These are phyloP conservation scores for Acromyrmex heyeri DNA, from an alignment of 1,140 invertebrate species.

Conservation along the genomic window DNA sequence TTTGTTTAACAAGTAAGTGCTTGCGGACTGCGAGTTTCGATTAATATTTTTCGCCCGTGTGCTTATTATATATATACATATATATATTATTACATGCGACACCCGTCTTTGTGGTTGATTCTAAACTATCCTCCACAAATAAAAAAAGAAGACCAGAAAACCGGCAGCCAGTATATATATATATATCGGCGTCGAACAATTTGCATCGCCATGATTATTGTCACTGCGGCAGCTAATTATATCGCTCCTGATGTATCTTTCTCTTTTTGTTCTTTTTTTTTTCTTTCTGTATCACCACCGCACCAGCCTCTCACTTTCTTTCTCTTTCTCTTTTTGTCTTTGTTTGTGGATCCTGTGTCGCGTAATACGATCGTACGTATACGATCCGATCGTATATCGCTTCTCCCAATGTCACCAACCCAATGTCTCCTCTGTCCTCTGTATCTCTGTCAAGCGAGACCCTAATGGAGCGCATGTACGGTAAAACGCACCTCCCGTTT, in stretches of 20 bases:
- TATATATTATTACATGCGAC: slow-evolving; percentile 58
- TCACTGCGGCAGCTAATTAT: slow-evolving; percentile 50
- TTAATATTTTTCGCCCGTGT: slow-evolving; percentile 63
- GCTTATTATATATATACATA: slow-evolving; percentile 58
- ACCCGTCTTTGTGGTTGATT: slow-evolving; percentile 59
- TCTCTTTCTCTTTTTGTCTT: slow-evolving; percentile 6
- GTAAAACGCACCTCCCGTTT: slow-evolving; percentile 15
- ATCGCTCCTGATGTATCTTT: slow-evolving; percentile 32
- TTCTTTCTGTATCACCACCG: slow-evolving; percentile 32
- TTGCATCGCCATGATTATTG: slow-evolving; percentile 51
- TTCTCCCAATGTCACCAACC: slow-evolving; percentile 23
- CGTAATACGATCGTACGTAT: slow-evolving; percentile 36
- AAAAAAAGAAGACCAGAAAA: slow-evolving; percentile 19
- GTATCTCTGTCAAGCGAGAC: slow-evolving; percentile 52
- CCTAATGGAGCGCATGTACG: slow-evolving; percentile 34
- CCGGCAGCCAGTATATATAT: slow-evolving; percentile 42
- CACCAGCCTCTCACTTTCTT: slow-evolving; percentile 19
- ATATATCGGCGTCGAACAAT: slow-evolving; percentile 53
- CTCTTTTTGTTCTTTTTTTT: slow-evolving; percentile 19
- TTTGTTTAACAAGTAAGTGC: slow-evolving; percentile 63
- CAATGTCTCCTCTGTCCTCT: background rate
- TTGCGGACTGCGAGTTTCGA: slow-evolving; percentile 60
- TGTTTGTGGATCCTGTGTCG: slow-evolving; percentile 21
- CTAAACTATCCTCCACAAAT: slow-evolving; percentile 43
- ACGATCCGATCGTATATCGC: slow-evolving; percentile 49